phyloP scores from a whole-genome alignment of 1,140 invertebrate genomes.

The Ceratina calcarata region DNA sequence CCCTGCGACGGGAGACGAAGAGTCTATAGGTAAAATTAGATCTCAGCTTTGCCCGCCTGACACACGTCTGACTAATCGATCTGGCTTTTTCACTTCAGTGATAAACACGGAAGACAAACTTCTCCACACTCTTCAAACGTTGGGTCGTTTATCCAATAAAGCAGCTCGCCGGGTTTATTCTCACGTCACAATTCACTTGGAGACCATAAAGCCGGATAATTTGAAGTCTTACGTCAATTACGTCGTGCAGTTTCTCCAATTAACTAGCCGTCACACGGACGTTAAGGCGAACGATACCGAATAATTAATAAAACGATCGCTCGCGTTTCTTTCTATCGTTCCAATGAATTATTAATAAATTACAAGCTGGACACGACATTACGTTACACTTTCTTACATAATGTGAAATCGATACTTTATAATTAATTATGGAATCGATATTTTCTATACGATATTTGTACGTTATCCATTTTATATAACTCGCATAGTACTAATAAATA shows the following conservation, averaged over 20 bases:
- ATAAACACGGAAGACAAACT: slow-evolving; percentile 83
- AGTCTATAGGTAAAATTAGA: slow-evolving; percentile 74
- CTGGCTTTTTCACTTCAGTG: slow-evolving; percentile 73
- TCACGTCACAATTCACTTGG: slow-evolving; percentile 83
- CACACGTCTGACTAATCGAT: not conserved
- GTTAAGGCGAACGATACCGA: no score
- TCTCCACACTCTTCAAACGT: slow-evolving; percentile 85
- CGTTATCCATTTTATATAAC: no score
- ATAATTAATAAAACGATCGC: no score
- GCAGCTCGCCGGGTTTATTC: slow-evolving; percentile 85
- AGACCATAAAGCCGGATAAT: slow-evolving; percentile 81
- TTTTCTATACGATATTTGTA: no score
- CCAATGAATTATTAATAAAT: no score
- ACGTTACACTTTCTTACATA: no score
- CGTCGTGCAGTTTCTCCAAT: slow-evolving; percentile 83
- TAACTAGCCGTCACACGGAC: slow-evolving; percentile 79
- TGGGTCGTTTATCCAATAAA: slow-evolving; percentile 86
- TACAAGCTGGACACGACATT: no score
- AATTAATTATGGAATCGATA: no score
- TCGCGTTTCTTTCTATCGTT: no score
- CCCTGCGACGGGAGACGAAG: slow-evolving; percentile 81
- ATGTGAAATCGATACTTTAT: no score
- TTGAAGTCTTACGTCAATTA: slow-evolving; percentile 83
- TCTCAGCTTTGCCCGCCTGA: not conserved
- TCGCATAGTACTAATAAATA: no score